A percentile compares a stretch with the other conserved stretches of the same genome.
Conservation (phyloP, 2,113 vertebrate species). For the Ophthalmolycus amberensis region DNA sequence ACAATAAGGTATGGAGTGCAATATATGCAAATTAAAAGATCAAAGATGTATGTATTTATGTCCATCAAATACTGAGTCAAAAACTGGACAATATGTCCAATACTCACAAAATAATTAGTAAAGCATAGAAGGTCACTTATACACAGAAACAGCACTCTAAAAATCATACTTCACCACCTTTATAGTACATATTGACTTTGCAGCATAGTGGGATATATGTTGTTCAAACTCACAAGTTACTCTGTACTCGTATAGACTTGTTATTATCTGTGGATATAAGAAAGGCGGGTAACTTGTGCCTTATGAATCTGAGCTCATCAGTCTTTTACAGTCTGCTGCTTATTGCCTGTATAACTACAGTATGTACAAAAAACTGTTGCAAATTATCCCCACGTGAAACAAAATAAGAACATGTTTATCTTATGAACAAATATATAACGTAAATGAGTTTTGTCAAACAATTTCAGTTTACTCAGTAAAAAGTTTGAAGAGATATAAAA, state of each 20-base stretch:
- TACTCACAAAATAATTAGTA: conserved; percentile 79
- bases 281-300: conserved; percentile 78
- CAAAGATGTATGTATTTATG: conserved; percentile 60
- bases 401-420: conserved; percentile 41
- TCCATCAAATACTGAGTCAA: conserved; percentile 74
- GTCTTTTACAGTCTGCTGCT: conserved; percentile 61
- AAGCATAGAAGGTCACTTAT: conserved; percentile 86
- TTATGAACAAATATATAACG: conserved; percentile 48
- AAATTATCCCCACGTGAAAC: conserved; percentile 43
- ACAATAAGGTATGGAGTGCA: conserved; percentile 72
- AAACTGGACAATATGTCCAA: conserved; percentile 84
- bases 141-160: conserved; percentile 82
- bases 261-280: conserved; percentile 68
- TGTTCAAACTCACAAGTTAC: conserved; percentile 63
- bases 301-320: conserved; percentile 55
- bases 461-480: conserved; percentile 66
- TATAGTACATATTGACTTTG: conserved; percentile 74
- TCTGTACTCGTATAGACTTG: conserved; percentile 58
- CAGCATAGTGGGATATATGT: conserved; percentile 76
- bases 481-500: conserved; percentile 72
- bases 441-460: conserved; percentile 63
- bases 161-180: conserved; percentile 74
- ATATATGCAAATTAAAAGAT: conserved; percentile 65
- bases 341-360: conserved; percentile 69
- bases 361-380: conserved; percentile 70